Percentiles rank a stretch among this genome's conserved stretches.
Evolutionary conservation across 2,888 invertebrate species (phyloP).

Genomic region (Cotesia congregata): DNA sequence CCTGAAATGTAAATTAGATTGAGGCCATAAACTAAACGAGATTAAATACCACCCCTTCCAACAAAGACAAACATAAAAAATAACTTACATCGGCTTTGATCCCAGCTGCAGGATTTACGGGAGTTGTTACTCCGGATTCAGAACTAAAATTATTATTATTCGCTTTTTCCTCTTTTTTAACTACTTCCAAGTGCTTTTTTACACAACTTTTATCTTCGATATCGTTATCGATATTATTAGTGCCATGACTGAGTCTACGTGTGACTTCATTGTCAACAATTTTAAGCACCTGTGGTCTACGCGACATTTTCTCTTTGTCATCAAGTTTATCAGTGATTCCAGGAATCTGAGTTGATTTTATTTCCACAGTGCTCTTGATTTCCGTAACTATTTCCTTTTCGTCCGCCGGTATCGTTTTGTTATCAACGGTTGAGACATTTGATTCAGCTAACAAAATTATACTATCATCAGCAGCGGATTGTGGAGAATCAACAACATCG

Average conservation of each 20-base stretch:
- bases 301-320: conserved; percentile 65
- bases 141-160: conserved; percentile 6
- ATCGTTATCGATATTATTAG: conserved; percentile 48
- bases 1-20: conserved; percentile 24
- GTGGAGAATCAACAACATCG: not conserved
- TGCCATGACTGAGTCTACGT: conserved; percentile 50
- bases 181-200: not conserved
- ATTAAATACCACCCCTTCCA: not conserved
- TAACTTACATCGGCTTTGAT: conserved; percentile 5
- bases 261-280: conserved; percentile 67
- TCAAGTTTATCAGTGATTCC: conserved; percentile 49
- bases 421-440: not conserved
- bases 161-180: not conserved
- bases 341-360: conserved; percentile 62
- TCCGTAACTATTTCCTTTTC: conserved; percentile 44
- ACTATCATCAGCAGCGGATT: not conserved
- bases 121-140: conserved; percentile 21
- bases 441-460: not conserved
- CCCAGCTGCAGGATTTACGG: conserved; percentile 11
- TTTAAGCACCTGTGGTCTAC: conserved; percentile 66
- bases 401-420: conserved; percentile 9
- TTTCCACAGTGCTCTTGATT: conserved; percentile 61
- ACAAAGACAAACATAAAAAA: not conserved
- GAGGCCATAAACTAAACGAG: not conserved
- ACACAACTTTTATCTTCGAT: conserved; percentile 39